Evolutionary conservation across 2,888 invertebrate species (phyloP).

Genomic region (Lepeophtheirus nordmannii): DNA sequence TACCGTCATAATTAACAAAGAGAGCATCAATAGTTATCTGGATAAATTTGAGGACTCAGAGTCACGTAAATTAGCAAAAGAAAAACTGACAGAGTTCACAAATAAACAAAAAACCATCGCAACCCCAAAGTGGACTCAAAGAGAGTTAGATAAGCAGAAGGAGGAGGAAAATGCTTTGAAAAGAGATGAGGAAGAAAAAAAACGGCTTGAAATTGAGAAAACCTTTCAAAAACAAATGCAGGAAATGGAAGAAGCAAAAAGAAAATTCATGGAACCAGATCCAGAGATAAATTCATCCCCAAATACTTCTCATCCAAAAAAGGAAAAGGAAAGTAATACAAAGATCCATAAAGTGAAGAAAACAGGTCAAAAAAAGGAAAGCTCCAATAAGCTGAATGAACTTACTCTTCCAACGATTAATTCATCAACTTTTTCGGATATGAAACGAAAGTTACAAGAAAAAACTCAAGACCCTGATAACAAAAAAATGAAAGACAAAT

Average conservation of each 20-base stretch:
- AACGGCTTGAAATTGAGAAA: conserved; percentile 2
- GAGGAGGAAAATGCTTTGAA: conserved; percentile 7
- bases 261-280: too few species aligned
- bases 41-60: conserved; percentile 18
- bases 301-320: neutral
- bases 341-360: neutral
- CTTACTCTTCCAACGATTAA: neutral
- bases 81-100: conserved; percentile 6
- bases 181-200: conserved; percentile 2
- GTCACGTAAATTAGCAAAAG: neutral
- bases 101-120: neutral
- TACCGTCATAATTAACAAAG: neutral
- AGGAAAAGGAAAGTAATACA: neutral
- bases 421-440: neutral
- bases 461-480: neutral
- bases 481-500: neutral
- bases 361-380: neutral
- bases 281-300: too few species aligned
- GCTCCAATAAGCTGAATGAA: neutral
- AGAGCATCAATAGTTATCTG: conserved; percentile 5
- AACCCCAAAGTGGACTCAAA: neutral
- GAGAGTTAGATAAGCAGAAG: neutral
- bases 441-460: neutral
- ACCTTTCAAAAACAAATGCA: too few species aligned
- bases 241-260: too few species aligned